These are phyloP conservation scores for Monopis laevigella DNA, from an alignment of 2,888 invertebrate species.

Conservation along the genomic window DNA sequence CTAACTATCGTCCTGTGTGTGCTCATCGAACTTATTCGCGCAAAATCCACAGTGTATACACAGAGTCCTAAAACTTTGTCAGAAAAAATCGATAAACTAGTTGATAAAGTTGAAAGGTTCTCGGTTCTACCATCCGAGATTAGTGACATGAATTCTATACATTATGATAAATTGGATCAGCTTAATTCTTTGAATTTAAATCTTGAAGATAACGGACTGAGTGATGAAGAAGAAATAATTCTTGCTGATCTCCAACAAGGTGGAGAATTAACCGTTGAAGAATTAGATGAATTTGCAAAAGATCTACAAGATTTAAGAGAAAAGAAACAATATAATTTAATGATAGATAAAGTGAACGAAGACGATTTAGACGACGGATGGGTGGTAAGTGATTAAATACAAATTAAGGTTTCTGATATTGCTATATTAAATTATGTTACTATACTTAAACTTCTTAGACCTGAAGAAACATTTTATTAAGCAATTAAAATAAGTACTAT, in stretches of 20 bases:
- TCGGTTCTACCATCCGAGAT: constrained; percentile 20
- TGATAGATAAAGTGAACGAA: not conserved
- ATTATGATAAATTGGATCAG: constrained; percentile 35
- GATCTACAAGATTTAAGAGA: constrained; percentile 38
- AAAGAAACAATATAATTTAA: not conserved
- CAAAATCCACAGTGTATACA: constrained; percentile 36
- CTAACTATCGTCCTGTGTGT: constrained; percentile 33
- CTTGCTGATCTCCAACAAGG: constrained; percentile 42
- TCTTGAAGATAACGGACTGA: constrained; percentile 26
- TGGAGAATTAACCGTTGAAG: constrained; percentile 38
- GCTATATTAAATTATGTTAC: no score
- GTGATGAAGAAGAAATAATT: constrained; percentile 46
- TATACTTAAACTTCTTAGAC: no score
- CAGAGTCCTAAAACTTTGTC: constrained; percentile 26
- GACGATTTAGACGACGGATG: constrained; percentile 8
- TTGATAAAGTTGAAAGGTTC: constrained; percentile 43
- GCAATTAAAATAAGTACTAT: no score
- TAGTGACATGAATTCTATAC: not conserved
- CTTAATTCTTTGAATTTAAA: constrained; percentile 35
- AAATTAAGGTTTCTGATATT: no score
- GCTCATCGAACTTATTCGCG: constrained; percentile 24
- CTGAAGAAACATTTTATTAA: no score
- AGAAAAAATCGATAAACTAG: constrained; percentile 37
- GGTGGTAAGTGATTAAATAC: constrained; percentile 1
- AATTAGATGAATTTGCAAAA: constrained; percentile 38